Base-by-base conservation (phyloP, 1,140 invertebrate species). In the Argopecten irradians region DNA sequence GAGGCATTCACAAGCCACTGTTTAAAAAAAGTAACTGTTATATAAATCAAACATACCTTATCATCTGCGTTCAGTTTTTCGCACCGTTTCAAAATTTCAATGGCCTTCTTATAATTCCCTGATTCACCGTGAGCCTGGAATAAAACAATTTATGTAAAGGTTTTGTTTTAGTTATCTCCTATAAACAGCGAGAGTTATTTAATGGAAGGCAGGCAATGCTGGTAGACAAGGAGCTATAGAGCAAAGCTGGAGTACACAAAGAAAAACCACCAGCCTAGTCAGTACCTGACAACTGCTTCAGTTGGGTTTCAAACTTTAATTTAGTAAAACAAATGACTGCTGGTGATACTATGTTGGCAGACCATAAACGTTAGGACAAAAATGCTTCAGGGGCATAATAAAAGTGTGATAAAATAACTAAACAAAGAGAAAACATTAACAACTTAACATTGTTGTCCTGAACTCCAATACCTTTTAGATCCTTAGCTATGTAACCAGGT, bases 91-190 rank as follows among this genome's bases (percentile, higher is more conserved):
- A 97, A 94, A 32, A 96, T 93, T 84, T 94, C 90, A 71, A 97
- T 96, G n/a, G 97, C 97, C 55, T 96, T 96, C 16, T 96, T 94
- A 36, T 96, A 96, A 87, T 97, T 96, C 0, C 96, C 96, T 94
- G 97, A 97, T 0, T 95, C 95, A 85, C 96, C 96, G 9, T 97
- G 93, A 93, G 97, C 97, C 97, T 97, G 55, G 16, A 94, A 91
- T 83, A 89, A 34, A 86, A 86, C 43, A 88, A 35, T 32, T 84
- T 8, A 84, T 34, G 13, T 34, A 14, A 84, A 34, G 32, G 13
- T 9, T 34, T 36, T 8, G 13, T 34, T 34, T 34, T 34, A 84
- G 11, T 13, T 34, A 13, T 84, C 11, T 34, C 32, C 19, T 1
- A 11, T 1, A 14, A n/a, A 71, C 3, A 28, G n/a, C 19, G 13